Percentiles rank a stretch among this genome's conserved stretches.
Conservation (phyloP, 2,797 vertebrate genomes). For the Cyprinodon diabolis region DNA sequence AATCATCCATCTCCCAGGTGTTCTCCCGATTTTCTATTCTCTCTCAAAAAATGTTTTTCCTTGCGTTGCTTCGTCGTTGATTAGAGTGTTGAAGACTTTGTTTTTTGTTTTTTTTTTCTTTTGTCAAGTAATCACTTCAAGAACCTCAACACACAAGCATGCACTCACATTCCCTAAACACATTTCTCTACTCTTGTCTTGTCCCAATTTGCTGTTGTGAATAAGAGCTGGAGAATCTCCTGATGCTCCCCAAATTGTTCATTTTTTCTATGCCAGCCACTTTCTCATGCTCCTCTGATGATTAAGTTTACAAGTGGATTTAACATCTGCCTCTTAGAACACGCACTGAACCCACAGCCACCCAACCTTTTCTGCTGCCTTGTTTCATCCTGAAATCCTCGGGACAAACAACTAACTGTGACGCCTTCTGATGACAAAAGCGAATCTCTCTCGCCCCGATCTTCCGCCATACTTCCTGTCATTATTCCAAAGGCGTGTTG, state of each 20-base stretch:
- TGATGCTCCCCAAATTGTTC: conserved; percentile 66
- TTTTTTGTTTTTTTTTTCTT: conserved; percentile 39
- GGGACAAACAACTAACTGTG: conserved; percentile 46
- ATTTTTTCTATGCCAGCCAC: conserved; percentile 54
- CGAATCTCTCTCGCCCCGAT: conserved; percentile 49
- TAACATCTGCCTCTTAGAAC: conserved; percentile 49
- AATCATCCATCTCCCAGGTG: conserved; percentile 22
- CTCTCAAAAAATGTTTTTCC: conserved; percentile 34
- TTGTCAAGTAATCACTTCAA: conserved; percentile 67
- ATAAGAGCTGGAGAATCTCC: conserved; percentile 40
- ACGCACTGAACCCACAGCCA: background rate
- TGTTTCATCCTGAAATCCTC: conserved; percentile 34
- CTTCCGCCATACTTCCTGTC: conserved; percentile 54
- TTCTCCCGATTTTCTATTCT: conserved; percentile 41
- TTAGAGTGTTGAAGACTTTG: conserved; percentile 59
- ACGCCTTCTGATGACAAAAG: conserved; percentile 51
- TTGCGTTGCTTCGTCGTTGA: conserved; percentile 60
- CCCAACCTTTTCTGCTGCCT: conserved; percentile 9
- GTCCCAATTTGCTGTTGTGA: conserved; percentile 60
- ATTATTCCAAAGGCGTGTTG: conserved; percentile 75
- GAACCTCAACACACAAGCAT: conserved; percentile 16
- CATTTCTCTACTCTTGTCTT: conserved; percentile 49
- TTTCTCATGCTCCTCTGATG: conserved; percentile 60
- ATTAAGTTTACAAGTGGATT: conserved; percentile 73
- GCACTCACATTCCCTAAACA: conserved; percentile 5